A percentile compares a stretch with the other conserved stretches of the same genome.
Conservation (phyloP, 2,797 vertebrate genomes). For the Erithacus rubecula region DNA sequence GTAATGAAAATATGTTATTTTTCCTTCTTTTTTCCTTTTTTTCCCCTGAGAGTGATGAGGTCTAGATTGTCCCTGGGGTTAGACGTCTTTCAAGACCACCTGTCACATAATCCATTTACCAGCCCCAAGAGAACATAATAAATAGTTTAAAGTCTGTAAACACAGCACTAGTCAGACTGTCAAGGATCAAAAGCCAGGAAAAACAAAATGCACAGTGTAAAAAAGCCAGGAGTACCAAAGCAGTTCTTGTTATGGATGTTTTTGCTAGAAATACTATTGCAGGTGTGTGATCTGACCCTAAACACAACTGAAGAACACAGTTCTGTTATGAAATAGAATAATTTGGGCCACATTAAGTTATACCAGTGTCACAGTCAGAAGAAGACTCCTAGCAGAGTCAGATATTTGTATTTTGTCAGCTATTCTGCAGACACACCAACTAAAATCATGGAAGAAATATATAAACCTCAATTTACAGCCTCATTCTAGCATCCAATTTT, state of each 20-base stretch:
- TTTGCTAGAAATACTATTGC: neutral
- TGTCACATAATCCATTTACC: neutral
- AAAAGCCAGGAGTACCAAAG: neutral
- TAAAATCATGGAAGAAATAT: neutral
- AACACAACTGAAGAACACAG: neutral
- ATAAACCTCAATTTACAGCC: neutral
- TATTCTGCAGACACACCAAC: neutral
- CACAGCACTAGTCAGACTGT: neutral
- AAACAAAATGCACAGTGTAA: neutral
- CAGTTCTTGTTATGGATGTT: neutral
- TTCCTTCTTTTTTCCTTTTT: no score
- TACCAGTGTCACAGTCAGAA: neutral
- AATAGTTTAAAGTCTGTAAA: neutral
- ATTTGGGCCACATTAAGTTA: neutral
- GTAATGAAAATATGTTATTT: neutral
- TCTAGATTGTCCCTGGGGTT: neutral
- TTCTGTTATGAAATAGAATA: neutral
- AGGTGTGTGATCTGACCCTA: neutral
- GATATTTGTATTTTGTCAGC: neutral
- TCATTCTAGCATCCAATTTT: neutral
- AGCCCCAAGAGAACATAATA: neutral
- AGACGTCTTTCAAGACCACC: neutral
- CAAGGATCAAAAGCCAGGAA: neutral
- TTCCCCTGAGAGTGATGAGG: rapidly evolving
- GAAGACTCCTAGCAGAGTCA: neutral